A percentile compares a stretch with the other conserved stretches of the same genome.
These are phyloP conservation scores for Epinephelus malabaricus DNA, from an alignment of 2,797 vertebrate genomes.

Conservation along the genomic window DNA sequence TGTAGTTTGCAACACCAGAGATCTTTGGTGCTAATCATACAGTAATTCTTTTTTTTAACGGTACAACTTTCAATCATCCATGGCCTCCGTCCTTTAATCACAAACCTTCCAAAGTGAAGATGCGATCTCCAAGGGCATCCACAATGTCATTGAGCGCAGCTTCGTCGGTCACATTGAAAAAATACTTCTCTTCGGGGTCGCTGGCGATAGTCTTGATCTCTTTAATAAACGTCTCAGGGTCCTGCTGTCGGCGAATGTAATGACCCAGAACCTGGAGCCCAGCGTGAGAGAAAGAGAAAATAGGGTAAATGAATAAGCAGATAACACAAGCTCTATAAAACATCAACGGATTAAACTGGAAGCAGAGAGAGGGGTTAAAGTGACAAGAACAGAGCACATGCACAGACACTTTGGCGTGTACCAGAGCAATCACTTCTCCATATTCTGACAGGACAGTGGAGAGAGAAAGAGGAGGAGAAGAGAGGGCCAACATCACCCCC, in stretches of 20 bases:
- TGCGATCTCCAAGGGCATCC: conserved; percentile 94
- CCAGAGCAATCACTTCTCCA: conserved; percentile 33
- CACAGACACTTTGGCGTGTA: conserved; percentile 41
- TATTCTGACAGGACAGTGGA: conserved; percentile 19
- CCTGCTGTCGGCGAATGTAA: conserved; percentile 94
- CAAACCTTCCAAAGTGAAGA: conserved; percentile 96
- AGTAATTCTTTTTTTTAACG: not conserved
- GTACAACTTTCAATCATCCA: not conserved
- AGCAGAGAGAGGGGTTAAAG: conserved; percentile 7
- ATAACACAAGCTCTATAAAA: conserved; percentile 26
- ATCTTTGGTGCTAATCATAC: not conserved
- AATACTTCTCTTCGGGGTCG: conserved; percentile 94
- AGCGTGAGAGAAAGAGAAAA: conserved; percentile 29
- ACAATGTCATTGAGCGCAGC: conserved; percentile 96
- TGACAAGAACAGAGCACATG: conserved; percentile 32
- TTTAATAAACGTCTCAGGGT: conserved; percentile 92
- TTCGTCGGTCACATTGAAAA: conserved; percentile 97
- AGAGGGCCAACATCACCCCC: not conserved
- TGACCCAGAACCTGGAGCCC: conserved; percentile 92
- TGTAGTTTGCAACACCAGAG: not conserved
- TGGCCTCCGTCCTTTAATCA: not conserved
- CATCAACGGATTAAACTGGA: conserved; percentile 27
- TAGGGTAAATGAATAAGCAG: conserved; percentile 23
- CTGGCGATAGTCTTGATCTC: conserved; percentile 97
- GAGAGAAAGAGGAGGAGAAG: not conserved